These are phyloP conservation scores for Paguma larvata DNA, from an alignment of 2,797 vertebrate species.

Conservation along the genomic window DNA sequence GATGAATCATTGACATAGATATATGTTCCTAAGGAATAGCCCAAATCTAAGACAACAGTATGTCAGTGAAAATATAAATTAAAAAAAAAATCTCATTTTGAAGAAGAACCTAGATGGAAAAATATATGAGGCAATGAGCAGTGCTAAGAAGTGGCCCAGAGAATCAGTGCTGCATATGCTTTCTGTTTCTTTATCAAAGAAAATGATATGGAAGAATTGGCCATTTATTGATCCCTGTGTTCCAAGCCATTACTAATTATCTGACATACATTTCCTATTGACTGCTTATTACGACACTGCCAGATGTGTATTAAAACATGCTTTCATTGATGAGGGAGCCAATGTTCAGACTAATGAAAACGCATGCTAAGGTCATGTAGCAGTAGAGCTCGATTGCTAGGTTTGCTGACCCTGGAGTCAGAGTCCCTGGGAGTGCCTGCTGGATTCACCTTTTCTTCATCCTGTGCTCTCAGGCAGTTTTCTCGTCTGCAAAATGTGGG, in stretches of 20 bases:
- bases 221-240: neutral
- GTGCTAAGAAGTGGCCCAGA: neutral
- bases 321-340: neutral
- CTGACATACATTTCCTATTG: neutral
- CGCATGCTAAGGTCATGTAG: neutral
- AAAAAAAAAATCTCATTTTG: neutral
- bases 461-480: neutral
- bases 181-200: neutral
- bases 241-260: neutral
- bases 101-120: neutral
- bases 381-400: neutral
- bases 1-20: neutral
- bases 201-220: neutral
- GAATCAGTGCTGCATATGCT: neutral
- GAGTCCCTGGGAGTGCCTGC: neutral
- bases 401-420: accelerated
- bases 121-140: neutral
- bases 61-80: neutral
- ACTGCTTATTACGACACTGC: neutral
- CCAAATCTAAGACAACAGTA: neutral
- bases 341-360: neutral
- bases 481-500: neutral
- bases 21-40: neutral
- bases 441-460: neutral
- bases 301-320: neutral